A percentile compares a stretch with the other conserved stretches of the same genome.
phyloP scores from a whole-genome alignment of 2,797 vertebrate genomes.

The Lagodon rhomboides region DNA sequence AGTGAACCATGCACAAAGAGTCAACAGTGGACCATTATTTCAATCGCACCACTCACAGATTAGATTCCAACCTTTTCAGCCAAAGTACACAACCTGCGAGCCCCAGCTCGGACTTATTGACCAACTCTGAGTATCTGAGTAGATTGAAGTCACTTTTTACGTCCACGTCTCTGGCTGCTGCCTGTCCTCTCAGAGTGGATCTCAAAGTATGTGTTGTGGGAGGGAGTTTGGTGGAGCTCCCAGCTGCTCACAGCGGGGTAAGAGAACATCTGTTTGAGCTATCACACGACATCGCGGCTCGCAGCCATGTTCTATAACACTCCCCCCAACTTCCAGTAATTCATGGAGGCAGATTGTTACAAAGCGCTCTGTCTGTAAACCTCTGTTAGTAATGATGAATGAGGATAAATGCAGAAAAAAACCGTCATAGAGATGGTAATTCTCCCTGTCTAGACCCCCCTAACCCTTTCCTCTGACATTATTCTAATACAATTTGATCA shows the following conservation, averaged over 20 bases:
- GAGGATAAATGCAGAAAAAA: neutral
- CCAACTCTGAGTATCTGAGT: neutral
- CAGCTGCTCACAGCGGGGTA: slow-evolving; percentile 64
- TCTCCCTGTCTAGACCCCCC: neutral
- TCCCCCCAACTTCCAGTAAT: slow-evolving; percentile 43
- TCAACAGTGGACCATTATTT: slow-evolving; percentile 29
- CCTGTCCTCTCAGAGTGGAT: slow-evolving; percentile 27
- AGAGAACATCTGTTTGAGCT: slow-evolving; percentile 66
- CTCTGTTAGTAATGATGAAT: neutral
- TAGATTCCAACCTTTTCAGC: slow-evolving; percentile 19
- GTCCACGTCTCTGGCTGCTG: neutral
- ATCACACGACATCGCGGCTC: slow-evolving; percentile 50
- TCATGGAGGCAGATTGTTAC: slow-evolving; percentile 38
- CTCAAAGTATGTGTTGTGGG: slow-evolving; percentile 42
- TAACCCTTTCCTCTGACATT: neutral
- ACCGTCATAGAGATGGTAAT: neutral
- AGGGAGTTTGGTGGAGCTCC: slow-evolving; percentile 36
- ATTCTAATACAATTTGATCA: neutral
- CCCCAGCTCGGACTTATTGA: slow-evolving; percentile 13
- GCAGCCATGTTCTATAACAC: slow-evolving; percentile 18
- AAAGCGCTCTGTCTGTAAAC: neutral
- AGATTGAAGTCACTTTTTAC: neutral
- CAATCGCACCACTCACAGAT: slow-evolving; percentile 10
- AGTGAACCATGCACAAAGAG: slow-evolving; percentile 15
- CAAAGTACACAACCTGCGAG: slow-evolving; percentile 30